Evolutionary conservation across 2,888 invertebrate genomes (phyloP), one percentile per base, ranked within the genome.

Genomic region (Nomada goodeniana): DNA sequence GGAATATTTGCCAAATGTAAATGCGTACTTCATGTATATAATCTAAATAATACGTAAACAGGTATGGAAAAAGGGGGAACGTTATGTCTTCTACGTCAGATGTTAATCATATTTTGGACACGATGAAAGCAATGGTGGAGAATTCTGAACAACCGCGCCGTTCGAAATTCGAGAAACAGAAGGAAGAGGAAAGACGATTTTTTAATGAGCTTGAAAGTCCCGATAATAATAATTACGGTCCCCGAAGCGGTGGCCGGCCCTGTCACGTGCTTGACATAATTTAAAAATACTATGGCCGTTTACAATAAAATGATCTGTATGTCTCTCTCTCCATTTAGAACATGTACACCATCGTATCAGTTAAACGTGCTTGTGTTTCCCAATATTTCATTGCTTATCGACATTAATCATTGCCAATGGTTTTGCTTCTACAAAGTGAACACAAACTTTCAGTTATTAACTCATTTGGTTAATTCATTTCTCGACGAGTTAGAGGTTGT

Each of bases 21-120:
- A 36, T 36, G 36, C 36, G 36, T 36, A 7, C 7, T 36, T 36
- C 36, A 36, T 36, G 36, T 36, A 44, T 13, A 2, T 70, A 23
- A 70, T 29, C 15, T 2, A 1, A n/a, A 23, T 72, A 15, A 55
- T 57, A 15, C 36, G 10, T 47, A 50, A 50, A 53, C 70, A 92
- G 92, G 75, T 91, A 89, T 52, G 92, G 92, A 13, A 92, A 92
- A 68, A 88, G 92, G 26, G 84, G 82, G 3, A 88, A 87, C 18
- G 44, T 50, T 23, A 18, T 60, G 7, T 64, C 77, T 23, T 23
- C 67, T 29, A 71, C 67, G 20, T 59, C 63, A 29, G 70, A 72
- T 2, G 64, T 61, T 57, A 83, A 73, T 29, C 76, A 86, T 20
- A 81, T 81, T 10, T 86, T 84, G 79, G 85, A 90, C 42, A 73